Evolutionary conservation across 2,797 vertebrate genomes (phyloP).

Genomic region (Sciaenops ocellatus): DNA sequence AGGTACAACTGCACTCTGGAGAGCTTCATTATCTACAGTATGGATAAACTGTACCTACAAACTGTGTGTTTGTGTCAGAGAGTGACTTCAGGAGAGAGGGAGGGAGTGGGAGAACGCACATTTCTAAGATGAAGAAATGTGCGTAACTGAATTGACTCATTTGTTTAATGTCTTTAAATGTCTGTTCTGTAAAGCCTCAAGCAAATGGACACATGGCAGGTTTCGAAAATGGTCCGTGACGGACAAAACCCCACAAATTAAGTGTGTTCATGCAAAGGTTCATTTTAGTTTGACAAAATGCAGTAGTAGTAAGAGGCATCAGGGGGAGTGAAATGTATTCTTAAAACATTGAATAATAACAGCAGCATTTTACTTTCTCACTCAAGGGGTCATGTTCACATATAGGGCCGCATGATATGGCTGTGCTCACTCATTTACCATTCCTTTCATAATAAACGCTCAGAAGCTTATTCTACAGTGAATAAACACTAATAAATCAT

Average conservation of each 20-base stretch:
- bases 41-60: conserved; percentile 62
- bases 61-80: conserved; percentile 50
- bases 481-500: not conserved
- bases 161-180: not conserved
- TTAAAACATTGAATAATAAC: conserved; percentile 1
- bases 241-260: not conserved
- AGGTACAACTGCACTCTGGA: conserved; percentile 81
- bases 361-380: not conserved
- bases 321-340: not conserved
- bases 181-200: not conserved
- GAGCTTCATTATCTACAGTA: conserved; percentile 74
- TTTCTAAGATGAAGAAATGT: not conserved
- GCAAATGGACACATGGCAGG: not conserved
- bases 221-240: not conserved
- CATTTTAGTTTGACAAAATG: not conserved
- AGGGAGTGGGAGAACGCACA: not conserved
- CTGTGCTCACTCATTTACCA: not conserved
- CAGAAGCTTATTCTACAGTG: not conserved
- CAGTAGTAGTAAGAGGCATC: not conserved
- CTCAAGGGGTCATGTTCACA: not conserved
- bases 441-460: not conserved
- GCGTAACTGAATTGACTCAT: not conserved
- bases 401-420: not conserved
- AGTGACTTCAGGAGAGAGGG: conserved; percentile 13
- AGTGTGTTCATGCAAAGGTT: not conserved